Evolutionary conservation across 1,140 invertebrate genomes (phyloP).

Genomic region (Platorchestia sp.): DNA sequence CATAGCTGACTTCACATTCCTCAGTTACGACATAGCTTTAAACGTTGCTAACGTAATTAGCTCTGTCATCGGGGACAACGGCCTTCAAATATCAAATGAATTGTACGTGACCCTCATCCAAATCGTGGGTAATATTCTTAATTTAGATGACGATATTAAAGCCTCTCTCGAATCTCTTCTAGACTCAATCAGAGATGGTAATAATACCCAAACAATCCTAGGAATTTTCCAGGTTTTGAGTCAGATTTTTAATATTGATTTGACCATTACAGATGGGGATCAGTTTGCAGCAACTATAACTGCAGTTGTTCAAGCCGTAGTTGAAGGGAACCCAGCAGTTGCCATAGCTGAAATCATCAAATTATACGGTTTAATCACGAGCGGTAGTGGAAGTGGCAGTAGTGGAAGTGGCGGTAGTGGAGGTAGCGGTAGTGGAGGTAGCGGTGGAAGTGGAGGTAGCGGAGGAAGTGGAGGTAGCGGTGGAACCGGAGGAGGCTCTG

Average conservation of each 20-base stretch:
- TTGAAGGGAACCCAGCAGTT: neutral
- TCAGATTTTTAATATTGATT: neutral
- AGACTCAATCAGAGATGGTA: neutral
- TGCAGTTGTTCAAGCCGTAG: neutral
- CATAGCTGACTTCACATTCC: neutral
- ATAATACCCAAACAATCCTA: neutral
- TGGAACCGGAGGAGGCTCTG: neutral
- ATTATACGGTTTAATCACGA: neutral
- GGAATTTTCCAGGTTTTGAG: neutral
- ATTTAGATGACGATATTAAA: neutral
- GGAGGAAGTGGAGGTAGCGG: neutral
- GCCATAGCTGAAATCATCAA: constrained; percentile 5
- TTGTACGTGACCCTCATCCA: neutral
- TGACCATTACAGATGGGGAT: neutral
- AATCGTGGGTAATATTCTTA: neutral
- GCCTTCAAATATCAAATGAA: neutral
- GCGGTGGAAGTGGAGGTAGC: too few species aligned
- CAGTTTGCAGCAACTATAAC: neutral
- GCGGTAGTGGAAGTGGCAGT: neutral
- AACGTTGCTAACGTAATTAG: neutral
- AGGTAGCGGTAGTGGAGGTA: neutral
- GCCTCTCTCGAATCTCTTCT: neutral
- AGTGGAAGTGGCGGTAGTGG: neutral
- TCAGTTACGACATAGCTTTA: neutral
- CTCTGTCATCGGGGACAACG: neutral